phyloP scores from a whole-genome alignment of 1,140 invertebrate species.

The Danaus melanippus region DNA sequence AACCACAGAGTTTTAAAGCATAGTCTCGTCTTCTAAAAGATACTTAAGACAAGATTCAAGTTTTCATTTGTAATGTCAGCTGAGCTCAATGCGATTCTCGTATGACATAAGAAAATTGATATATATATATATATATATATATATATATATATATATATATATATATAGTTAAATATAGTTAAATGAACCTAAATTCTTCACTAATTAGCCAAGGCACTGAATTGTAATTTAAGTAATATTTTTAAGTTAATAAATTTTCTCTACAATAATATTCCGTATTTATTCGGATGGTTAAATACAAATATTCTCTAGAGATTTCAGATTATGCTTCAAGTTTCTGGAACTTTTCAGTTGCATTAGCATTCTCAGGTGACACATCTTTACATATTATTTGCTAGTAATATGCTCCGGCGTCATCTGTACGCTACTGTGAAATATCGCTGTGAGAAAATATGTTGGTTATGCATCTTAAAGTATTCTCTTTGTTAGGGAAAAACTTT shows the following conservation, averaged over 20 bases:
- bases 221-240: too few relatives aligned
- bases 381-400: slow-evolving; percentile 19
- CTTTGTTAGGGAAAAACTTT: slow-evolving; percentile 17
- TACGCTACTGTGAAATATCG: slow-evolving; percentile 17
- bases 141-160: too few relatives aligned
- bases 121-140: too few relatives aligned
- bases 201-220: too few relatives aligned
- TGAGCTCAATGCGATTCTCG: slow-evolving; percentile 19
- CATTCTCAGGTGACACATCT: slow-evolving; percentile 35
- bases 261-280: slow-evolving; percentile 27
- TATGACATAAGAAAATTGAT: not conserved
- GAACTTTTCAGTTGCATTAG: slow-evolving; percentile 33
- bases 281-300: slow-evolving; percentile 34
- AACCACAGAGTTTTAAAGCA: slow-evolving; percentile 13
- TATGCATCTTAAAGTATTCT: slow-evolving; percentile 17
- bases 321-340: slow-evolving; percentile 27
- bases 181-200: too few relatives aligned
- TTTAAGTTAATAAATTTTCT: too few relatives aligned
- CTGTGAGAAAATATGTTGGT: slow-evolving; percentile 14
- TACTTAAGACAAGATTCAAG: slow-evolving; percentile 23
- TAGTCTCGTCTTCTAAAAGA: slow-evolving; percentile 20
- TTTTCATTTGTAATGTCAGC: slow-evolving; percentile 19
- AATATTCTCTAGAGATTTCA: slow-evolving; percentile 29
- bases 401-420: slow-evolving; percentile 18
- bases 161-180: too few relatives aligned